A percentile compares a stretch with the other conserved stretches of the same genome.
phyloP scores from a whole-genome alignment of 2,888 invertebrate species.

The Esperia sulphurella region DNA sequence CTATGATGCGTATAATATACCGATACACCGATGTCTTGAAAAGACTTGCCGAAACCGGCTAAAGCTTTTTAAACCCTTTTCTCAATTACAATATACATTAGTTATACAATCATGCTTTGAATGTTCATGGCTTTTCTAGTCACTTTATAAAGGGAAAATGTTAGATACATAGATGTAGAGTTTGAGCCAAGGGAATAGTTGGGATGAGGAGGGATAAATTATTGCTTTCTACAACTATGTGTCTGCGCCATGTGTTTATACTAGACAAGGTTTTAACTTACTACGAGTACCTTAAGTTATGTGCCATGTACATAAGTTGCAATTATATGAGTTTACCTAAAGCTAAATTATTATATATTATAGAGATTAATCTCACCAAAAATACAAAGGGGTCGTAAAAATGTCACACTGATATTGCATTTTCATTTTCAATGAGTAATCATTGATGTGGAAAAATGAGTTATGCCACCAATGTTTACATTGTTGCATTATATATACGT shows the following conservation, averaged over 20 bases:
- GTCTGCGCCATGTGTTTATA: constrained; percentile 72
- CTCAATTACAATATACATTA: no score
- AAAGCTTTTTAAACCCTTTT: no score
- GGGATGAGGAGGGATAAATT: constrained; percentile 73
- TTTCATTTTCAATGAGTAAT: neutral
- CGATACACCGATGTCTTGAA: no score
- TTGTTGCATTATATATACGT: no score
- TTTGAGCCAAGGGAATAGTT: constrained; percentile 72
- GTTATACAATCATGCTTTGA: no score
- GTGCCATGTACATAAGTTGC: constrained; percentile 18
- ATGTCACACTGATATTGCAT: neutral
- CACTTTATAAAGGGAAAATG: constrained; percentile 2
- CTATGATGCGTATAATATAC: no score
- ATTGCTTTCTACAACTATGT: constrained; percentile 76
- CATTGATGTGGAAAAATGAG: no score
- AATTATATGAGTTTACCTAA: neutral
- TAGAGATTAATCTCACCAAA: neutral
- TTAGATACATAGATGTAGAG: constrained; percentile 42
- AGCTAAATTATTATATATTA: neutral
- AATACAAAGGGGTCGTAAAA: neutral
- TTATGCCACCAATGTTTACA: no score
- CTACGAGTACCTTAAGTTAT: constrained; percentile 45
- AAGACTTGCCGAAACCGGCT: no score
- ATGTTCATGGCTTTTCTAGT: neutral
- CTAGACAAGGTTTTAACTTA: constrained; percentile 65